A percentile compares a stretch with the other conserved stretches of the same genome.
Evolutionary conservation across 2,113 vertebrate species (phyloP).

Genomic region (Lanius ludovicianus): DNA sequence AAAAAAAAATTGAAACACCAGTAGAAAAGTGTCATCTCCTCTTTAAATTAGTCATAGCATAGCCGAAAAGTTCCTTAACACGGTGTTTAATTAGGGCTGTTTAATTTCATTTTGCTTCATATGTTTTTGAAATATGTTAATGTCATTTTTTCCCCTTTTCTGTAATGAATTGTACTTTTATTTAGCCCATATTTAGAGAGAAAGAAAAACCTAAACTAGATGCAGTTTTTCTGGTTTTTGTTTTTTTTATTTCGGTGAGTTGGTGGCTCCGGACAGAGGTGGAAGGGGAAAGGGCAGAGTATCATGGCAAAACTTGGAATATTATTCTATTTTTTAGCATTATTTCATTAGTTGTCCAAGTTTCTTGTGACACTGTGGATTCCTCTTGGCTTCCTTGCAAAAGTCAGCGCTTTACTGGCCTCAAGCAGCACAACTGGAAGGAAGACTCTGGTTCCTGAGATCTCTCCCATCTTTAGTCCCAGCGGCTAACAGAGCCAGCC

Average conservation of each 20-base stretch:
- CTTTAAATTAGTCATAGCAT: neutral
- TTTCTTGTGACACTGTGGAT: neutral
- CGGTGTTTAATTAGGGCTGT: neutral
- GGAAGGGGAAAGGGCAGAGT: neutral
- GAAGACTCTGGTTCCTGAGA: accelerated
- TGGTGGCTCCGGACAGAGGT: neutral
- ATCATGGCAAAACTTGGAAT: neutral
- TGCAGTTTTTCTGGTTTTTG: neutral
- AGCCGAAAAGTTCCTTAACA: neutral
- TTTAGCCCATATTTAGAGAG: neutral
- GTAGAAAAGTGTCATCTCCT: constrained; percentile 3
- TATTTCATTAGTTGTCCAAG: neutral
- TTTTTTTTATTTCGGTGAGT: neutral
- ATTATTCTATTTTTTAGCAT: neutral
- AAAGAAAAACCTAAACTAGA: neutral
- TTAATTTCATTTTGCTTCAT: neutral
- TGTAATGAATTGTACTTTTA: neutral
- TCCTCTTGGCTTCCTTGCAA: neutral
- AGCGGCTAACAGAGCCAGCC: neutral
- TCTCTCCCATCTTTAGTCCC: neutral
- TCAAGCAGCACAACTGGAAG: neutral
- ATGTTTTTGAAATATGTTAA: neutral
- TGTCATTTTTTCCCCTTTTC: neutral
- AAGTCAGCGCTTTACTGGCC: neutral
- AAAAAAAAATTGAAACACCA: neutral